Evolutionary conservation across 1,140 invertebrate genomes (phyloP), one percentile per base, ranked within the genome.

Genomic region (Ostrea edulis): DNA sequence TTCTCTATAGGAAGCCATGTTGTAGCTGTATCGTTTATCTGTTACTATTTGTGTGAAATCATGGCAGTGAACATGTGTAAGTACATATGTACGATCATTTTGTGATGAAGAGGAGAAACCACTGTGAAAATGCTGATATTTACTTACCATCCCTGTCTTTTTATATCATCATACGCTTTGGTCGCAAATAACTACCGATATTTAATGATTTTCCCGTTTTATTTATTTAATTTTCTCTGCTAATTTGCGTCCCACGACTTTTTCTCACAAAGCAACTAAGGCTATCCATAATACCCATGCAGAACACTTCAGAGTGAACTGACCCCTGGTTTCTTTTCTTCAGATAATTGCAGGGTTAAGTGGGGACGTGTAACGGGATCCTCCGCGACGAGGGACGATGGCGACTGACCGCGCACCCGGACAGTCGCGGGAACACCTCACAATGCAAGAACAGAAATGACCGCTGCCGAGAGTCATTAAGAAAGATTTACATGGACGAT

Each of bases 351-450:
- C 7, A 25, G 68, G 68, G 68, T 77, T 77, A 77, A 77, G 68
- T 77, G 68, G 68, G 68, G 68, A 77, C 68, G 29, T 77, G 68
- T 77, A 77, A 77, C 25, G 68, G 68, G 68, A 77, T 77, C 68
- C 68, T 44, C 68, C 29, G 25, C 68, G 29, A 29, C 25, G 25
- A 77, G 29, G 68, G 29, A 29, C 68, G 68, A 9, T 25, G 29
- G 29, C 58, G 68, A 22, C 29, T 77, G 68, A 29, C 68, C 68
- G 68, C 35, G 68, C 68, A 77, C 68, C 68, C 68, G 68, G 68
- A 25, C 68, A 71, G 22, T 71, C 25, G 68, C 5, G 5, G 29
- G 29, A 29, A 77, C 68, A 25, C 12, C 68, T 77, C 68, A 77
- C 68, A 77, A 77, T 77, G 25, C 68, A 20, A n/a, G 55, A 62